Percentiles rank a stretch among this genome's conserved stretches.
Evolutionary conservation across 2,797 vertebrate species (phyloP).

Genomic region (Bryconaethiops microstoma): DNA sequence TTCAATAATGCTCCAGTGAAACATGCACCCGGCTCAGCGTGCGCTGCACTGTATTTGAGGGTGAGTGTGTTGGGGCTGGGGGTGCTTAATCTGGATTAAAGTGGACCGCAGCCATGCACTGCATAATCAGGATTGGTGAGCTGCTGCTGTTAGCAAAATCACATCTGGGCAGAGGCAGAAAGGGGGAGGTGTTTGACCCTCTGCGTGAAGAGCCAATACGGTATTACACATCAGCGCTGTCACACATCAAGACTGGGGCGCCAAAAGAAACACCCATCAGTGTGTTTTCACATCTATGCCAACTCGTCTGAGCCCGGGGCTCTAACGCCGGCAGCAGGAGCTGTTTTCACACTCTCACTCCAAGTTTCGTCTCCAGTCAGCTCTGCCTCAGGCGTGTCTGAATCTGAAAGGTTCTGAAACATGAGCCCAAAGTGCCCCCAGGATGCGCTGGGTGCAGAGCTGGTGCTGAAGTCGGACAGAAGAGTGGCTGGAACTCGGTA

Average conservation of each 20-base stretch:
- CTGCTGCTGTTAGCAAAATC: slow-evolving; percentile 69
- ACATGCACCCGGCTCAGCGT: background rate
- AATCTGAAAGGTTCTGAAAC: background rate
- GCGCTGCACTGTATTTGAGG: slow-evolving; percentile 35
- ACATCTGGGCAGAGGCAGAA: slow-evolving; percentile 70
- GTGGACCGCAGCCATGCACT: slow-evolving; percentile 63
- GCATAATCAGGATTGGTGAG: slow-evolving; percentile 72
- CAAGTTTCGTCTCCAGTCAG: background rate
- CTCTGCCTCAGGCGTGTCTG: background rate
- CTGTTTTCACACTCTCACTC: background rate
- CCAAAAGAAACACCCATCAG: background rate
- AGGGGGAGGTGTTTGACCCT: slow-evolving; percentile 42
- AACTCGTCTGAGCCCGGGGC: background rate
- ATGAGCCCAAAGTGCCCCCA: background rate
- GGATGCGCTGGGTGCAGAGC: no score
- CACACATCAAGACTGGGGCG: background rate
- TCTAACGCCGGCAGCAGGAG: background rate
- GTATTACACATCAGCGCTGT: background rate
- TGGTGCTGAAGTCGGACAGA: background rate
- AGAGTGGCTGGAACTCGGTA: background rate
- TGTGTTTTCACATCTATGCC: background rate
- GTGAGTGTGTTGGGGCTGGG: slow-evolving; percentile 60
- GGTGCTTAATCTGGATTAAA: slow-evolving; percentile 77
- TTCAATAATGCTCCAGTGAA: background rate
- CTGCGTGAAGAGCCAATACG: background rate